These are phyloP conservation scores for Actinernus sp. DNA, from an alignment of 92 coral and sea anemone species.

Conservation along the genomic window DNA sequence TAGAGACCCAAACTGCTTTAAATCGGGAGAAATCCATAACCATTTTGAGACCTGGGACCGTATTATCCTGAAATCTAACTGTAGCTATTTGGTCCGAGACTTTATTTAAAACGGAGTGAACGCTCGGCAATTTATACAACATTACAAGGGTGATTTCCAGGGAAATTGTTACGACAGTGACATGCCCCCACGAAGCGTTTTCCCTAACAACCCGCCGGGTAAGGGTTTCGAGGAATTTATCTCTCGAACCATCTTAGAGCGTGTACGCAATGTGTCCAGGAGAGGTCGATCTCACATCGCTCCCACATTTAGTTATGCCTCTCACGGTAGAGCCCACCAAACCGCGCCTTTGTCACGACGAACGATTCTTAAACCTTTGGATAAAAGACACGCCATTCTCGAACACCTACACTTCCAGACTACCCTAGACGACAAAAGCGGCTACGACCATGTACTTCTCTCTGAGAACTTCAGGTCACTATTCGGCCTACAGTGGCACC, in stretches of 20 bases:
- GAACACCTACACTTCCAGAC: too few relatives aligned
- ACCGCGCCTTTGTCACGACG: neutral
- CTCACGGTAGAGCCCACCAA: too few relatives aligned
- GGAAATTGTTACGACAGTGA: conserved; percentile 1
- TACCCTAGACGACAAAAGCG: too few relatives aligned
- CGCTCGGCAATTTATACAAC: neutral
- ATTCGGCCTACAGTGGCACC: neutral
- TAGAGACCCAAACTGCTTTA: neutral
- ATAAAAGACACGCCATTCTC: too few relatives aligned
- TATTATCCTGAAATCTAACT: neutral
- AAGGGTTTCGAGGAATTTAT: neutral
- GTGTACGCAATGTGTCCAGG: neutral
- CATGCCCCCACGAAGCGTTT: neutral
- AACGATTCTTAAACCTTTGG: neutral
- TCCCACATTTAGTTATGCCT: neutral
- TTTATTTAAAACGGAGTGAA: neutral
- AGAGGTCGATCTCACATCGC: neutral
- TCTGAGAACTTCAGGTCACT: neutral
- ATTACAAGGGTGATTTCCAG: conserved; percentile 1
- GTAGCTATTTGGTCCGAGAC: neutral
- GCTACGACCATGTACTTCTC: too few relatives aligned
- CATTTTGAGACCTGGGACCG: neutral
- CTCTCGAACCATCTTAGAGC: neutral
- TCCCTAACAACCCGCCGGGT: conserved; percentile 1
- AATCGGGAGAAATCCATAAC: neutral